Conservation (phyloP, 1,140 invertebrate species). For the Drosophila triauraria region DNA sequence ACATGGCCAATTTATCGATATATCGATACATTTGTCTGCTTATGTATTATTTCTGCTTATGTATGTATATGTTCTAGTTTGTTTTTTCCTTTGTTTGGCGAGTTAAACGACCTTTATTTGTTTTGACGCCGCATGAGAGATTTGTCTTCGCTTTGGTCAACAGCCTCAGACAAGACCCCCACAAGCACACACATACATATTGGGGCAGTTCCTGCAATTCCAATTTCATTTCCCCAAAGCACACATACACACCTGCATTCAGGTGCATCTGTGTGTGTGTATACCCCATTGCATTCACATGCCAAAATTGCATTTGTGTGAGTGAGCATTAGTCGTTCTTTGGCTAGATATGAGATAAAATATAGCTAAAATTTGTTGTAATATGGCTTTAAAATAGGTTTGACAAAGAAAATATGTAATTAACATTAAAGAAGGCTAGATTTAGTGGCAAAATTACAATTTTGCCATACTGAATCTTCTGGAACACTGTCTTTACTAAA, state of each 20-base stretch:
- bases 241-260: background rate
- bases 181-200: background rate
- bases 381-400: no score
- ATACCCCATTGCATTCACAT: no score
- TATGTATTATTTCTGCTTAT: conserved; percentile 18
- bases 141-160: conserved; percentile 58
- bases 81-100: conserved; percentile 37
- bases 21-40: background rate
- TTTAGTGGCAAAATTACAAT: no score
- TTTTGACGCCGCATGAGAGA: conserved; percentile 39
- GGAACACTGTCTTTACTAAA: background rate
- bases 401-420: no score
- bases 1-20: conserved; percentile 16
- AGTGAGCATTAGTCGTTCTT: no score
- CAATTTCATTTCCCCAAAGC: conserved; percentile 11
- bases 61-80: conserved; percentile 2
- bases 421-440: no score
- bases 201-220: background rate
- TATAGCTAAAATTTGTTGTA: no score
- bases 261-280: background rate
- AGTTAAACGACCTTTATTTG: conserved; percentile 56
- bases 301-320: no score
- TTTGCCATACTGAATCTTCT: no score
- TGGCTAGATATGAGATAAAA: no score
- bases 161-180: conserved; percentile 27